These are phyloP conservation scores for Pachydiplax longipennis DNA, from an alignment of 2,888 invertebrate genomes.

Conservation along the genomic window DNA sequence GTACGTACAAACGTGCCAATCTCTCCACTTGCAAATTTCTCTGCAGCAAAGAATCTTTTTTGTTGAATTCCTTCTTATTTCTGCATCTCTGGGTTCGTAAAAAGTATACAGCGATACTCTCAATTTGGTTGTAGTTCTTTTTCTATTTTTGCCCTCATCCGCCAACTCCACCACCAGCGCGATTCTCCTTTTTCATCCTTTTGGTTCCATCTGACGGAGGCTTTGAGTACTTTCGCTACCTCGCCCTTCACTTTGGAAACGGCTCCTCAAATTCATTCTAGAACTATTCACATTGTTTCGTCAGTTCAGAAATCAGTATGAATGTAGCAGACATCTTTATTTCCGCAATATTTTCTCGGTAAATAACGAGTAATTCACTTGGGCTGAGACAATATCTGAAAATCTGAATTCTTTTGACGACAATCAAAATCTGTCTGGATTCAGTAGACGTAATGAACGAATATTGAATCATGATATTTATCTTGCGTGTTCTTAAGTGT, in stretches of 20 bases:
- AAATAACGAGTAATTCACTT: background rate
- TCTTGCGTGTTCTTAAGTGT: too few relatives aligned
- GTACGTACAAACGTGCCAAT: too few relatives aligned
- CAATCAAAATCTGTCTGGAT: background rate
- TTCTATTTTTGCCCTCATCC: background rate
- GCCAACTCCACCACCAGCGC: background rate
- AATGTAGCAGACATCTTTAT: background rate
- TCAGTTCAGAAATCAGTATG: background rate
- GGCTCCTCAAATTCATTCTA: background rate
- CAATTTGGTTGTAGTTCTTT: too few relatives aligned
- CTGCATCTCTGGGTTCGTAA: too few relatives aligned
- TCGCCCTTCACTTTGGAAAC: background rate
- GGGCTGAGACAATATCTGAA: background rate
- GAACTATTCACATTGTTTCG: background rate
- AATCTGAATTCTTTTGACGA: background rate
- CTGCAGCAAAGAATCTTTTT: too few relatives aligned
- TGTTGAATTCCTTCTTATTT: too few relatives aligned
- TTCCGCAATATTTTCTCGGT: background rate
- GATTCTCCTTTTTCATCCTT: background rate
- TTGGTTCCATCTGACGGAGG: background rate
- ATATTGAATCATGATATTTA: too few relatives aligned
- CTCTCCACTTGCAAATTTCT: too few relatives aligned
- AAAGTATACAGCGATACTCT: too few relatives aligned
- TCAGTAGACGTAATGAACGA: too few relatives aligned
- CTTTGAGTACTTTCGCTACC: background rate